Conservation (phyloP, 2,888 invertebrate species). For the Heliconius erato region DNA sequence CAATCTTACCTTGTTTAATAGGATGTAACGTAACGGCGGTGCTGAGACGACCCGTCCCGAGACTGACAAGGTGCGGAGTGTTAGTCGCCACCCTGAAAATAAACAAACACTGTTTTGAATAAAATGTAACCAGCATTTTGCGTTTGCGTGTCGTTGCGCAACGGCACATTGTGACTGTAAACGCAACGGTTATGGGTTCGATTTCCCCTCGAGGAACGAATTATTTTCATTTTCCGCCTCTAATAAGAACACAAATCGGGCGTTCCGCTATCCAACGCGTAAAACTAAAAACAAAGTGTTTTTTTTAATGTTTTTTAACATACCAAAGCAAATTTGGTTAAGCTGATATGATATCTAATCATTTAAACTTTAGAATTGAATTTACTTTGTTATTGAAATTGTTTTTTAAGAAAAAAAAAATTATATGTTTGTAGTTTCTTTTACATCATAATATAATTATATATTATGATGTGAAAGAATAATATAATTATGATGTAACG, state of each 20-base stretch:
- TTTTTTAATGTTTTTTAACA: no score
- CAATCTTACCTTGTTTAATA: conserved; percentile 92
- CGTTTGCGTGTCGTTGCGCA: not conserved
- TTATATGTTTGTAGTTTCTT: no score
- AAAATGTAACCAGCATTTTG: not conserved
- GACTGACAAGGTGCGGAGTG: conserved; percentile 95
- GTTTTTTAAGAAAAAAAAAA: no score
- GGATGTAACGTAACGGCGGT: conserved; percentile 97
- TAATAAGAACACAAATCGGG: not conserved
- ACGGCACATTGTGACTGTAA: not conserved
- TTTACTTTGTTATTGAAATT: no score
- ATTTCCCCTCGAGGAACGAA: not conserved
- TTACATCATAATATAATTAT: no score
- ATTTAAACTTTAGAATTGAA: no score
- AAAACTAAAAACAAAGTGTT: no score
- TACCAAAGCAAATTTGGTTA: no score
- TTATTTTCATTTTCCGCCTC: not conserved
- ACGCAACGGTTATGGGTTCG: not conserved
- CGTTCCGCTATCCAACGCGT: not conserved
- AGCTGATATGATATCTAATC: no score
- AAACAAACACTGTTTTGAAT: conserved; percentile 10
- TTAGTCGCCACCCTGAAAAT: conserved; percentile 89
- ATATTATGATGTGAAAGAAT: no score
- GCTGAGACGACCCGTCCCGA: conserved; percentile 95
- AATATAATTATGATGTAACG: not conserved